phyloP scores from a whole-genome alignment of 2,797 vertebrate species.

The Gymnodraco acuticeps region DNA sequence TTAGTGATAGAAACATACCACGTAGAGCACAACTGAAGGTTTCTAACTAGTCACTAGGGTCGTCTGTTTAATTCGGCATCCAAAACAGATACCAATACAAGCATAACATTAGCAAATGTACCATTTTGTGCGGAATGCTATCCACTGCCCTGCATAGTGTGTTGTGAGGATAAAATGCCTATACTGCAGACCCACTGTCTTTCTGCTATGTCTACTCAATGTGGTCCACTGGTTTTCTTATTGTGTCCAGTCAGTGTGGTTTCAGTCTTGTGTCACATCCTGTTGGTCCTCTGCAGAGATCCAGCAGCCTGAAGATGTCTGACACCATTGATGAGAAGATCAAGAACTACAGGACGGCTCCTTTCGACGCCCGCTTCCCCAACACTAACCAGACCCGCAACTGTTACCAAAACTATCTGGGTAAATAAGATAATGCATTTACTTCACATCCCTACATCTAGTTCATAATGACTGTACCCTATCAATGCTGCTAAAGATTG shows the following conservation, averaged over 20 bases:
- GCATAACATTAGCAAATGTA: not conserved
- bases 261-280: not conserved
- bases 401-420: slow-evolving; percentile 86
- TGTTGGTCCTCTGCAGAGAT: slow-evolving; percentile 19
- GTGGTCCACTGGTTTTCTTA: not conserved
- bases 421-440: slow-evolving; percentile 45
- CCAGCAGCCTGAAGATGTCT: slow-evolving; percentile 67
- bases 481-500: too few relatives aligned
- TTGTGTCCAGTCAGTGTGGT: not conserved
- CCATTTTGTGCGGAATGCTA: fast-evolving
- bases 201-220: not conserved
- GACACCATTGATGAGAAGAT: slow-evolving; percentile 77
- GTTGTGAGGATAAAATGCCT: not conserved
- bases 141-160: too few relatives aligned
- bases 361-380: slow-evolving; percentile 85
- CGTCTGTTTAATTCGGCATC: not conserved
- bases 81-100: fast-evolving
- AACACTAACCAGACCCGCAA: slow-evolving; percentile 86
- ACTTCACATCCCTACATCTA: not conserved
- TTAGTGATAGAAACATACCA: fast-evolving
- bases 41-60: fast-evolving
- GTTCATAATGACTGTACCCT: not conserved
- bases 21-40: fast-evolving
- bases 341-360: slow-evolving; percentile 83
- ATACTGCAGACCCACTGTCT: not conserved